Base-by-base conservation (phyloP, 2,113 vertebrate genomes). In the Macquaria australasica region DNA sequence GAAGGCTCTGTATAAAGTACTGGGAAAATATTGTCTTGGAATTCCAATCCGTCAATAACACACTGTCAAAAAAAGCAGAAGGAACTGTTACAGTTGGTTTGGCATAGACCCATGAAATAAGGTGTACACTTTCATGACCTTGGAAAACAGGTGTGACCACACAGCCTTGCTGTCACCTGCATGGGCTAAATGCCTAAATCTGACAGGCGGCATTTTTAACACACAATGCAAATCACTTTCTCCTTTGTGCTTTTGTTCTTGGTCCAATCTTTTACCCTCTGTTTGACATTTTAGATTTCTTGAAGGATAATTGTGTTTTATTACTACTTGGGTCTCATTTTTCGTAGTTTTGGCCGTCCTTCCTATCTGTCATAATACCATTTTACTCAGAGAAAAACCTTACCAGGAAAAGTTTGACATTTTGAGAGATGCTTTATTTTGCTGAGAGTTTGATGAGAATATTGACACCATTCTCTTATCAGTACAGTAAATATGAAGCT, bases 41-140 rank as follows among this genome's bases (percentile, higher is more conserved):
- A 83, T 73, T 78, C 58, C 43, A 69, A 67, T 84, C 59, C 41
- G 67, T 83, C 70, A 81, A 69, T 25, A 79, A 59, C 31, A 77
- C 45, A 48, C 16, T 82, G 85, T 62, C 64, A 79, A 58, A 73
- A 73, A 79, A 56, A 68, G 50, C 77, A 81, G 59, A 74, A 82
- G 72, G 50, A 74, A 71, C 60, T 15, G 68, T 85, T 85, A 64
- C 66, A 85, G 58, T 77, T 86, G 73, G 68, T 77, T 81, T 78
- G 84, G 58, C 62, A 51, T n/a, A 10, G 9, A 71, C 58, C 45
- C 48, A 41, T 72, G 15, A 68, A 84, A 79, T 25, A 55, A 56
- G 7, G 45, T 60, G 7, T 25, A 56, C 73, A 78, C 63, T 70
- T 82, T 60, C 31, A 55, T 66, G 77, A 86, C 77, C 78, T 75